These are phyloP conservation scores for Itoplectis maculator DNA, from an alignment of 2,888 invertebrate genomes.

Conservation along the genomic window DNA sequence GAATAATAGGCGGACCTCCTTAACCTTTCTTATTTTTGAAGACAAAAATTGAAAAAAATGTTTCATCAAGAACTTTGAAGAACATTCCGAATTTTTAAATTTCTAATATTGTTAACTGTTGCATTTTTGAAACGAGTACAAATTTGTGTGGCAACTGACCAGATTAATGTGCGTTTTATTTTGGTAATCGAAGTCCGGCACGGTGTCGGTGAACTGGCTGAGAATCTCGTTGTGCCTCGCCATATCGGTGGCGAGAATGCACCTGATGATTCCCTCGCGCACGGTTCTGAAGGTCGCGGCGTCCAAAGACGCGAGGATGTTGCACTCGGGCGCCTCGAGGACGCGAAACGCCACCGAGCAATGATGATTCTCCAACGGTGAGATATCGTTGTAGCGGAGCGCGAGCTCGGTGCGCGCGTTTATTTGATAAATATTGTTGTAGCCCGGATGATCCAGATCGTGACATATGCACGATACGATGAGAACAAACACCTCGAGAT, in stretches of 20 bases:
- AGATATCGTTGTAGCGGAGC: slow-evolving; percentile 94
- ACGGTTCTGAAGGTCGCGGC: slow-evolving; percentile 88
- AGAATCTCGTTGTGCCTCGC: slow-evolving; percentile 92
- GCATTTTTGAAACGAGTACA: too few species aligned
- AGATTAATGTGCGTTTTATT: slow-evolving; percentile 90
- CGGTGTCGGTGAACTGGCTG: slow-evolving; percentile 89
- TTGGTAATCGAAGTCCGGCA: slow-evolving; percentile 88
- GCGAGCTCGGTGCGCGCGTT: slow-evolving; percentile 94
- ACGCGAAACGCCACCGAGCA: slow-evolving; percentile 94
- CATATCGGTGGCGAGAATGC: slow-evolving; percentile 92
- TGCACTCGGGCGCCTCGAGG: slow-evolving; percentile 91
- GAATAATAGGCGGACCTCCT: too few species aligned
- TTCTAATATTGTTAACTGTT: too few species aligned
- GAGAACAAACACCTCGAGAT: slow-evolving; percentile 91
- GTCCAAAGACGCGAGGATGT: slow-evolving; percentile 90
- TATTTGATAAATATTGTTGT: slow-evolving; percentile 93
- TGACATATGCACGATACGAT: slow-evolving; percentile 93
- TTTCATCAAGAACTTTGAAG: too few species aligned
- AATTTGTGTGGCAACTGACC: slow-evolving; percentile 84
- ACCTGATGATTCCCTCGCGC: slow-evolving; percentile 92
- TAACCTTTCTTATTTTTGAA: too few species aligned
- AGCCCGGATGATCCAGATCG: slow-evolving; percentile 92
- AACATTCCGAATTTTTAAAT: too few species aligned
- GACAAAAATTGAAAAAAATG: too few species aligned
- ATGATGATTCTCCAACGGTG: slow-evolving; percentile 94